Evolutionary conservation across 2,797 vertebrate genomes (phyloP).

Genomic region (Tangara arthus): DNA sequence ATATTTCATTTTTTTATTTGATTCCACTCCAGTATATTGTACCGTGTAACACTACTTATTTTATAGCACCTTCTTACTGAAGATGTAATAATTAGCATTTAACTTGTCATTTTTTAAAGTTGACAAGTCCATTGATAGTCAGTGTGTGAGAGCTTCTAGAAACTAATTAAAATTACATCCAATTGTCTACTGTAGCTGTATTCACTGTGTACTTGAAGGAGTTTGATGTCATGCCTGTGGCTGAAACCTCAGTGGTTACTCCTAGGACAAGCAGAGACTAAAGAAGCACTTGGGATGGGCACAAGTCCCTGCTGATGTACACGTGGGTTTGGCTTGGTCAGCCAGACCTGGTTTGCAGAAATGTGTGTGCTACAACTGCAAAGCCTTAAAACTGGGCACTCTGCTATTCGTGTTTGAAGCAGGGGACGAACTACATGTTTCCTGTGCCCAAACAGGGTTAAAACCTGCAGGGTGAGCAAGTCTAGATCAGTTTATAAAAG

Average conservation of each 20-base stretch:
- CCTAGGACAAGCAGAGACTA: neutral
- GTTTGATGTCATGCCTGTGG: neutral
- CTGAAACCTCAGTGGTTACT: neutral
- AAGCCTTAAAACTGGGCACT: neutral
- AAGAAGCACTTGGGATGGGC: neutral
- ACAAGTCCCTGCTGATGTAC: neutral
- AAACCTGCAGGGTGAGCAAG: neutral
- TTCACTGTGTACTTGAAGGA: neutral
- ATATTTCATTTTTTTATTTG: neutral
- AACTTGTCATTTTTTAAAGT: neutral
- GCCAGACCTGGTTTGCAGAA: neutral
- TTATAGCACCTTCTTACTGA: neutral
- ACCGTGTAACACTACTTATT: neutral
- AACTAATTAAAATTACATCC: neutral
- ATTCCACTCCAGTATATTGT: neutral
- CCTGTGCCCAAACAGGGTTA: neutral
- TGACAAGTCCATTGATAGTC: neutral
- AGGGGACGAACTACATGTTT: neutral
- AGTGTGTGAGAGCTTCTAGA: neutral
- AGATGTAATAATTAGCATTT: neutral
- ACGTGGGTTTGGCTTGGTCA: neutral
- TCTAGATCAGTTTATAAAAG: neutral
- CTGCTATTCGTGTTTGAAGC: neutral
- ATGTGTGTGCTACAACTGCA: neutral
- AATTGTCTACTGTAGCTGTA: neutral